Evolutionary conservation across 2,797 vertebrate species (phyloP), one percentile per base, ranked within the genome.

Genomic region (Chaenodraco wilsoni): DNA sequence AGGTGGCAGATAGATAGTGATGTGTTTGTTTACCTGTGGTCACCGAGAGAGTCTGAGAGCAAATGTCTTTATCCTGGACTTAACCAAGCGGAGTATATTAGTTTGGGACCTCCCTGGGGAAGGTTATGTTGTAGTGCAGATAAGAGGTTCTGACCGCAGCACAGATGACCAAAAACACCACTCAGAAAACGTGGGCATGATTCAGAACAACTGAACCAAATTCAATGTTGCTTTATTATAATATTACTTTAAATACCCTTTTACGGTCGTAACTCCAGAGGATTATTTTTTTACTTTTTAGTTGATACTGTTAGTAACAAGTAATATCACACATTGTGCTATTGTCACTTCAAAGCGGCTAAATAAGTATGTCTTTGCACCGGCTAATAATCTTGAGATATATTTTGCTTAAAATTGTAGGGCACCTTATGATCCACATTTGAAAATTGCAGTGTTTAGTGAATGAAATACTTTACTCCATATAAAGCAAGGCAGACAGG

Each of bases 51-150:
- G 81, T 78, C 57, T 44, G 64, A 71, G 74, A 87, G 67, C 69
- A 69, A 65, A 84, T 73, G 84, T 89, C 87, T 90, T 88, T 89
- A 91, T 92, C 75, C 70, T 45, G 71, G 74, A 78, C 80, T 84
- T 69, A 85, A 84, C 76, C 75, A 63, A 71, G 69, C 61, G 48
- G 74, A 68, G 69, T 71, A 84, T 88, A 89, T 85, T 83, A 81
- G 74, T 43, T 68, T 69, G 78, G 21, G 55, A 83, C 69, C 73
- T 77, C 81, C 83, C 73, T 60, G 43, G 69, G 79, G 82, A 86
- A 68, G 60, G 70, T 83, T 81, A 72, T 75, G 74, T 64, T 63
- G 68, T 45, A 54, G 70, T 19, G 23, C 68, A 89, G 87, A 92
- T 90, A 89, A 90, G 74, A 90, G 79, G 50, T 74, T 70, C 77